These are phyloP conservation scores for Nephrocerus scutellatus DNA, from an alignment of 2,888 invertebrate species.

Conservation along the genomic window DNA sequence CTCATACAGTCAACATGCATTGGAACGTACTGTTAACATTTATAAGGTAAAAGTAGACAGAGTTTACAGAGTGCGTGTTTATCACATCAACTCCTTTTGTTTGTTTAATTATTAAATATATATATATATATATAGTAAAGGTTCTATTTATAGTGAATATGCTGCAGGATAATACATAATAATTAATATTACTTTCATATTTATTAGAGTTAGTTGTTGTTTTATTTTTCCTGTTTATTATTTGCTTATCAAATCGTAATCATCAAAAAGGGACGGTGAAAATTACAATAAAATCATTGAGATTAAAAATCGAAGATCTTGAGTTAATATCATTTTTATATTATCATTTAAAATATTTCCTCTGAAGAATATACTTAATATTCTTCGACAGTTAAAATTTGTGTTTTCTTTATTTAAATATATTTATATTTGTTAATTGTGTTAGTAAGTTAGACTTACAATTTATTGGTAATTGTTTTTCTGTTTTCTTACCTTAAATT, in stretches of 20 bases:
- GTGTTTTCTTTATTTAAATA: constrained; percentile 6
- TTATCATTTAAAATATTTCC: constrained; percentile 10
- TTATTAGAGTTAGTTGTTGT: constrained; percentile 10
- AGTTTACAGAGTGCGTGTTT: too few species aligned
- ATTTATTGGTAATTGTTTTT: too few species aligned
- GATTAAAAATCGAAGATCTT: constrained; percentile 26
- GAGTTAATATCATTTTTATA: constrained; percentile 10
- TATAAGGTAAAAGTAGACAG: too few species aligned
- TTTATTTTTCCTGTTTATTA: constrained; percentile 20
- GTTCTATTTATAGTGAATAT: too few species aligned
- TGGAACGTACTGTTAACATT: too few species aligned
- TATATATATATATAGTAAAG: too few species aligned
- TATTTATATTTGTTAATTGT: constrained; percentile 7
- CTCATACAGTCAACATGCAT: too few species aligned
- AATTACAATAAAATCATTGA: constrained; percentile 46
- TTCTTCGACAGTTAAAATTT: constrained; percentile 16
- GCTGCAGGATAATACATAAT: too few species aligned
- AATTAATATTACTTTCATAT: constrained; percentile 14
- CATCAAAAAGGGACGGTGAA: constrained; percentile 46
- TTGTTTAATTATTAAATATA: too few species aligned
- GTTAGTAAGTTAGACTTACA: not conserved
- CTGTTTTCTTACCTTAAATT: too few species aligned
- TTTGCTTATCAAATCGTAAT: too few species aligned
- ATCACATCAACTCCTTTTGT: too few species aligned
- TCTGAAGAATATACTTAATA: constrained; percentile 17